phyloP scores from a whole-genome alignment of 2,113 vertebrate species.

The Eira barbara region DNA sequence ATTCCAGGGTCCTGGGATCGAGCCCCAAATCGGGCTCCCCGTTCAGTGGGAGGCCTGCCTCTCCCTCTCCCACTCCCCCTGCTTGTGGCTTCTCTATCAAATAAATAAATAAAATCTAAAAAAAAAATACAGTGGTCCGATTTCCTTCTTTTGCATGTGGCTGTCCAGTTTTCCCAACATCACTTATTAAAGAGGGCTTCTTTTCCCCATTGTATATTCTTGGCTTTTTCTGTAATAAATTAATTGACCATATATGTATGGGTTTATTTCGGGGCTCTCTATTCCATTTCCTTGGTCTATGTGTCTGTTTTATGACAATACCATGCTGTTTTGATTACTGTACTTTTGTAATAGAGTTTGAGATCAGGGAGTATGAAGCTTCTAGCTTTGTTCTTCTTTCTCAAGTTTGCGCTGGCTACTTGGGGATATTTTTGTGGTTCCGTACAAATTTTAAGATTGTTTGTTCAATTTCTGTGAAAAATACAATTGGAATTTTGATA shows the following conservation, averaged over 20 bases:
- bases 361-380: neutral
- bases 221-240: neutral
- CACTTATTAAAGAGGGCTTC: too few species aligned
- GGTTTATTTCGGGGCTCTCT: neutral
- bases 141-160: too few species aligned
- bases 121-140: too few species aligned
- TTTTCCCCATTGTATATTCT: neutral
- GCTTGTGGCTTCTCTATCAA: too few species aligned
- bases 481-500: neutral
- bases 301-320: neutral
- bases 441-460: neutral
- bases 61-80: too few species aligned
- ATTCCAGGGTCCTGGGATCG: too few species aligned
- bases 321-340: neutral
- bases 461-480: neutral
- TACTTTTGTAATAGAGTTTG: neutral
- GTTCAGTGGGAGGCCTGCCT: too few species aligned
- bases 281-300: neutral
- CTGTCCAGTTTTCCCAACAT: too few species aligned
- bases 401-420: neutral
- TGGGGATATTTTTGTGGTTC: neutral
- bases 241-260: neutral
- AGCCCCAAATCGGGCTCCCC: too few species aligned
- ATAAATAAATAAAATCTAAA: too few species aligned
- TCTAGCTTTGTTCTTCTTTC: neutral